These are phyloP conservation scores for Melanotaenia pygmaea DNA, from an alignment of 2,797 vertebrate genomes.

Conservation along the genomic window DNA sequence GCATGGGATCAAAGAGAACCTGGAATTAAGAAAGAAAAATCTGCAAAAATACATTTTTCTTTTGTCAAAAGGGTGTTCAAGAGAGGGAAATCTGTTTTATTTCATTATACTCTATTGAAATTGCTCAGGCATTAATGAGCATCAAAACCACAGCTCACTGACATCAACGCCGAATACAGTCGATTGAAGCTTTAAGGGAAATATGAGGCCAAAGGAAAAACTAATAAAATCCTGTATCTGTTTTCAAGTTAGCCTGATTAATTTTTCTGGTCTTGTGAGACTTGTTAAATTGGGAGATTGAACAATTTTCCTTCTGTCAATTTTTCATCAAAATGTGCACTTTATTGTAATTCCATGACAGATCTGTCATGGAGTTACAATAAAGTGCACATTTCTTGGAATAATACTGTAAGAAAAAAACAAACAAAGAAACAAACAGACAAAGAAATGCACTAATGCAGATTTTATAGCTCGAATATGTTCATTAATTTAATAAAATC, in stretches of 20 bases:
- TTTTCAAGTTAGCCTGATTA: background rate
- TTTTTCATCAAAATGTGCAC: no score
- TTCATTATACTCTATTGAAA: slow-evolving; percentile 7
- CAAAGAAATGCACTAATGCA: background rate
- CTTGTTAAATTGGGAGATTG: background rate
- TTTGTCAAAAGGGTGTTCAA: background rate
- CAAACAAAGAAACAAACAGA: background rate
- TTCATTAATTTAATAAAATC: background rate
- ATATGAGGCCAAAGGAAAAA: slow-evolving; percentile 8
- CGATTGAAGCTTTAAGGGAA: slow-evolving; percentile 21
- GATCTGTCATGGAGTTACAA: background rate
- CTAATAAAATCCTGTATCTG: slow-evolving; percentile 1
- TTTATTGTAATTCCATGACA: background rate
- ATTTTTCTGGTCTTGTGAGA: slow-evolving; percentile 1
- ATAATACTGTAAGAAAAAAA: no score
- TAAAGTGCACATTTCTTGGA: background rate
- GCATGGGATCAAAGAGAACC: background rate
- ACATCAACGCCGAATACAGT: slow-evolving; percentile 27
- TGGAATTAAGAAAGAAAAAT: background rate
- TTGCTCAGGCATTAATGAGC: slow-evolving; percentile 19
- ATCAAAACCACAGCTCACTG: slow-evolving; percentile 5
- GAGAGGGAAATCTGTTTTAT: slow-evolving; percentile 1
- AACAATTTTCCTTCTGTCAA: slow-evolving; percentile 1
- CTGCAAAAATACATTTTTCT: background rate
- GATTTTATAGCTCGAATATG: background rate